Base-by-base conservation (phyloP, 1,140 invertebrate genomes). In the Drosophila navojoa region DNA sequence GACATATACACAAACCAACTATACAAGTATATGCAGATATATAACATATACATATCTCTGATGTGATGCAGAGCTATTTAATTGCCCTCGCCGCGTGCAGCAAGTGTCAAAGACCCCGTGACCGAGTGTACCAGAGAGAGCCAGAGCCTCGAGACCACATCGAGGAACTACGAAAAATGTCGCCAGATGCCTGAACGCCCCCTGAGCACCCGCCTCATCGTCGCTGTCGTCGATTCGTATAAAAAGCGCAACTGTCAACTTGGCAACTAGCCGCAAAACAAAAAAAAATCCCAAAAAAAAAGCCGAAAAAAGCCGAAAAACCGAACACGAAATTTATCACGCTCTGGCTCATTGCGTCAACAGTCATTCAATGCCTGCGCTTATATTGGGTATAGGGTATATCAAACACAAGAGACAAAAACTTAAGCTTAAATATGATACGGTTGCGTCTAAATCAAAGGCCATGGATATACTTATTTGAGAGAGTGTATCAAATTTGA, bases 81-180 rank as follows among this genome's bases (percentile, higher is more conserved):
- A 87, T 87, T 89, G 84, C 82, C 27, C 42, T 32, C 27, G 27
- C 57, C 42, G 57, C 42, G 27, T 58, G 55, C 55, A 29, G 9
- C 15, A 86, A 82, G 82, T 82, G 87, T 90, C 87, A 90, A 90
- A 90, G 87, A 90, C 87, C 87, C 79, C 77, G 69, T 90, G 87
- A 90, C 87, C 87, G 81, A 90, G 80, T 89, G 80, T 68, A 69
- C 62, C 71, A 87, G 53, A 86, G 53, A 86, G 76, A 77, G 55
- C 38, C 53, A 59, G 11, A 53, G 38, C 42, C 57, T 47, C 57
- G 57, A 59, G 57, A 47, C 40, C 57, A 25, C 15, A 58, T 45
- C 42, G 55, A 59, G 57, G 27, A 59, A 59, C 57, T 59, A 45
- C 49, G 42, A 52, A 29, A 67, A 72, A 72, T 72, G 70, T 59